Evolutionary conservation across 2,113 vertebrate species (phyloP), one percentile per base, ranked within the genome.

Genomic region (Formicarius rufipectus): DNA sequence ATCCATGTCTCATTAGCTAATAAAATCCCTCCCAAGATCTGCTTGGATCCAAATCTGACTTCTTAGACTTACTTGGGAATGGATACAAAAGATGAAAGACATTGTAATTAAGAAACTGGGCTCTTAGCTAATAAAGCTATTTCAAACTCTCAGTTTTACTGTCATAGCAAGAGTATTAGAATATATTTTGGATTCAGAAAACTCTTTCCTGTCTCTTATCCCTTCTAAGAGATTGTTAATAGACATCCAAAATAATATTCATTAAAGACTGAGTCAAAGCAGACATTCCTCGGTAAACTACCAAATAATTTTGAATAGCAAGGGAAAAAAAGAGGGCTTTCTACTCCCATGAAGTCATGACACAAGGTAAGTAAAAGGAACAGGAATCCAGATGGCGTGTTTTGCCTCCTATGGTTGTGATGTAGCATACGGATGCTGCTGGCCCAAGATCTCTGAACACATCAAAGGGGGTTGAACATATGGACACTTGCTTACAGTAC

Each of bases 381-480:
- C 7, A 84, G 86, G 74, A 76, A 81, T 45, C 59, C 95, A 95
- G 95, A 92, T 92, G 94, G 93, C 91, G 64, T 42, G 33, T 39
- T 90, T 77, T 84, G 80, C 89, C 72, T 96, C 88, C 85, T 80
- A 7, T 42, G 82, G 73, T n/a, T 84, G 88, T 35, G 67, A 86
- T 59, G 59, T 6, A 92, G 92, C 96, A 95, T 95, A 95, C 27
- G 59, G 79, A 83, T 14, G 31, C 63, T 96, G 94, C 90, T 94
- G 92, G 96, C 96, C 95, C 90, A 90, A 50, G 88, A 92, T 93
- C 85, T 74, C 72, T 27, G 79, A 95, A 84, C 86, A 78, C 42
- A 91, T 81, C 93, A 55, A 86, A 95, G 83, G 55, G 85, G 90
- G 85, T 66, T 90, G 91, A 97, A 90, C 96, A 97, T 96, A 95